phyloP scores from a whole-genome alignment of 2,113 vertebrate genomes.

The Danio rerio region DNA sequence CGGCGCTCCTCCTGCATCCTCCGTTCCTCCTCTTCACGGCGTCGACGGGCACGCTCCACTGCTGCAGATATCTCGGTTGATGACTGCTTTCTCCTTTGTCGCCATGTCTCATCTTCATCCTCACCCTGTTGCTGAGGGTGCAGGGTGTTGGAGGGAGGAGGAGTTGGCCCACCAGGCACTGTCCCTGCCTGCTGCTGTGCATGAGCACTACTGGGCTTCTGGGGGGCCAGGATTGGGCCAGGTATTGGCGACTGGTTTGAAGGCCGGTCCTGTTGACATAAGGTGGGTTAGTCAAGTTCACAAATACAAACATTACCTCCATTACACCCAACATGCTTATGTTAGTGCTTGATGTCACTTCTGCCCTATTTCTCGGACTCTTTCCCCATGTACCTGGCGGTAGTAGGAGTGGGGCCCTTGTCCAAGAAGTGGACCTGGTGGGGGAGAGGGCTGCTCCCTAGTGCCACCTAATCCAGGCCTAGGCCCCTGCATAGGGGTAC shows the following conservation, averaged over 20 bases:
- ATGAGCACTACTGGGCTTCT: constrained; percentile 64
- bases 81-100: constrained; percentile 89
- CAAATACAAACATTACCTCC: not conserved
- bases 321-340: not conserved
- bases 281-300: not conserved
- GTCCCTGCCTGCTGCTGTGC: constrained; percentile 62
- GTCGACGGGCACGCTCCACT: constrained; percentile 87
- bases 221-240: constrained; percentile 53
- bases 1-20: constrained; percentile 92
- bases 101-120: constrained; percentile 92
- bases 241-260: constrained; percentile 62
- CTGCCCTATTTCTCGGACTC: constrained; percentile 51
- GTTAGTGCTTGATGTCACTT: constrained; percentile 16
- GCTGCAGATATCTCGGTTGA: constrained; percentile 89
- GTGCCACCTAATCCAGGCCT: constrained; percentile 75
- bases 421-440: constrained; percentile 76
- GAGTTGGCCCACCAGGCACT: constrained; percentile 28
- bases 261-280: no score
- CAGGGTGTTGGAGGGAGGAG: constrained; percentile 65
- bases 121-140: constrained; percentile 75
- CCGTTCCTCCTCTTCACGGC: constrained; percentile 89
- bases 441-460: constrained; percentile 77
- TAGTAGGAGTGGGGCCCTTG: constrained; percentile 78
- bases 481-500: constrained; percentile 75
- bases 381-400: constrained; percentile 71